Evolutionary conservation across 2,888 invertebrate genomes (phyloP).

Genomic region (Anticlea derivata): DNA sequence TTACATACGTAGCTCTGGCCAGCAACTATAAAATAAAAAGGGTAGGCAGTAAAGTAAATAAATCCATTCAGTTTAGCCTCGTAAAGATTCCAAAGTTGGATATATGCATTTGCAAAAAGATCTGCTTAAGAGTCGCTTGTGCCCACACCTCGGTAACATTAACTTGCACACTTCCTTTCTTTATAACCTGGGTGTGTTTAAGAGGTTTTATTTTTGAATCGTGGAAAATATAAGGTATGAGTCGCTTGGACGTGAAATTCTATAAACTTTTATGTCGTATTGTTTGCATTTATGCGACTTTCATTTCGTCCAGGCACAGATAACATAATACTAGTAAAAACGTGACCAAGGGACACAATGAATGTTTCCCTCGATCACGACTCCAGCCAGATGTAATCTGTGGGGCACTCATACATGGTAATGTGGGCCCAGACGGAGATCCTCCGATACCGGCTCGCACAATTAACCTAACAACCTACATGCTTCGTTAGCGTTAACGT

Average conservation of each 20-base stretch:
- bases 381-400: conserved; percentile 60
- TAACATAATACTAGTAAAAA: too few relatives aligned
- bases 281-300: conserved; percentile 62
- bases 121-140: conserved; percentile 42
- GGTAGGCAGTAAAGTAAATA: conserved; percentile 53
- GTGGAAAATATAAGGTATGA: conserved; percentile 37
- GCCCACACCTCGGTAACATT: conserved; percentile 57
- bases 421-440: conserved; percentile 46
- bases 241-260: conserved; percentile 51
- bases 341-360: conserved; percentile 65
- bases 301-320: conserved; percentile 55
- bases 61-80: conserved; percentile 56
- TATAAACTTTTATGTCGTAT: conserved; percentile 57
- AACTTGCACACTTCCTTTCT: conserved; percentile 51
- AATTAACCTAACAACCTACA: conserved; percentile 66
- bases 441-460: conserved; percentile 45
- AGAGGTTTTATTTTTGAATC: conserved; percentile 34
- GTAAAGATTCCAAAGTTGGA: conserved; percentile 58
- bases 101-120: conserved; percentile 59
- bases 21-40: conserved; percentile 41
- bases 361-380: conserved; percentile 70
- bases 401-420: conserved; percentile 59
- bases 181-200: conserved; percentile 45
- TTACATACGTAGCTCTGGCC: conserved; percentile 42
- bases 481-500: conserved; percentile 51